Percentiles rank a stretch among this genome's conserved stretches.
Conservation (phyloP, 2,113 vertebrate genomes). For the cat (Felis catus) region DNA sequence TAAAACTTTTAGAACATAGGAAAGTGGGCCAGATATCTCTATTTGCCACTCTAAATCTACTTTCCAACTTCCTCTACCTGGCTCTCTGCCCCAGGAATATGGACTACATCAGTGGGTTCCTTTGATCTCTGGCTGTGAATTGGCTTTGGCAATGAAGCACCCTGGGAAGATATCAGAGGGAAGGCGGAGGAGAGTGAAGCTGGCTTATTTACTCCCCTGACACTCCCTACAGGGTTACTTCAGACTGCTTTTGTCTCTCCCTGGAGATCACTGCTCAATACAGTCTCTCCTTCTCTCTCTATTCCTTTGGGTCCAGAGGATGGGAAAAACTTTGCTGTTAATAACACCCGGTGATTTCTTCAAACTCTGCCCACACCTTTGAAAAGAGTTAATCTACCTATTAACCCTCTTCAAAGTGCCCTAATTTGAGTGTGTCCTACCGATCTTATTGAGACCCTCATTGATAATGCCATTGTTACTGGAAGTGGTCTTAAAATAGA, state of each 20-base stretch:
- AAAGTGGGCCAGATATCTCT: neutral
- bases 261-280: neutral
- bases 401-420: neutral
- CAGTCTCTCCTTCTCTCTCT: neutral
- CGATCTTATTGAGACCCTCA: neutral
- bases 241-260: neutral
- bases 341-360: neutral
- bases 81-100: neutral
- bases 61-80: neutral
- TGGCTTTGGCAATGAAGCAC: neutral
- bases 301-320: neutral
- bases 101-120: neutral
- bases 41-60: neutral
- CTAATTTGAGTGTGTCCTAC: neutral
- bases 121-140: neutral
- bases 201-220: neutral
- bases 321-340: neutral
- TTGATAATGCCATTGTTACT: neutral
- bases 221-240: neutral
- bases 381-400: neutral
- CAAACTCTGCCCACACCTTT: neutral
- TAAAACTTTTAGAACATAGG: neutral
- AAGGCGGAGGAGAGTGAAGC: neutral
- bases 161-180: neutral
- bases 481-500: neutral